phyloP scores from a whole-genome alignment of 37 sponge, comb jelly and placozoan species.

The Cladorhizidae sp. region DNA sequence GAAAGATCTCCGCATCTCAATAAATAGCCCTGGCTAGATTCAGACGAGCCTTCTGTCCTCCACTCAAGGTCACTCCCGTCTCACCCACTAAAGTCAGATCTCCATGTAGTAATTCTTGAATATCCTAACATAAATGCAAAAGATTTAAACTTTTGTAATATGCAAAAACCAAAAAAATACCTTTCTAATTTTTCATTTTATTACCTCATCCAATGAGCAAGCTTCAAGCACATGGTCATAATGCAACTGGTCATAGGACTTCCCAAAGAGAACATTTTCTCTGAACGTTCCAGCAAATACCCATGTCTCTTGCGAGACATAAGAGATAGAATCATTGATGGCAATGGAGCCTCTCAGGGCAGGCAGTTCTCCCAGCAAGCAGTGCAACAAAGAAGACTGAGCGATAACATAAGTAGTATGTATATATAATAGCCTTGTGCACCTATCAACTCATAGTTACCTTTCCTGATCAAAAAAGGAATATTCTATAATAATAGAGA shows the following conservation, averaged over 20 bases:
- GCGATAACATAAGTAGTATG: not conserved
- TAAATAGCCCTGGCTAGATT: constrained; percentile 87
- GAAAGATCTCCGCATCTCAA: constrained; percentile 71
- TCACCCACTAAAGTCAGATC: constrained; percentile 87
- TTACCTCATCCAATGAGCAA: constrained; percentile 69
- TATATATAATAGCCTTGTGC: too few relatives aligned
- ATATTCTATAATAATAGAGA: constrained; percentile 5
- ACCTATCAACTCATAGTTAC: constrained; percentile 45
- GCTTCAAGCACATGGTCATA: constrained; percentile 60
- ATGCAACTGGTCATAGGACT: constrained; percentile 14
- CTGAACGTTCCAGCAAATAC: constrained; percentile 74
- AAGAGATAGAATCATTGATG: constrained; percentile 57
- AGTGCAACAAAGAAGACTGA: constrained; percentile 71
- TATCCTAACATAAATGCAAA: constrained; percentile 43
- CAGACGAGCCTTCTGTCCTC: constrained; percentile 92
- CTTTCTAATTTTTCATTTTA: not conserved
- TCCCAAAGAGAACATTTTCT: constrained; percentile 82
- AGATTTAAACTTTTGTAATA: not conserved
- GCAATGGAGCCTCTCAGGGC: constrained; percentile 34
- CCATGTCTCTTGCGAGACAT: constrained; percentile 77
- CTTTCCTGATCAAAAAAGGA: constrained; percentile 60
- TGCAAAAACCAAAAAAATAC: too few relatives aligned
- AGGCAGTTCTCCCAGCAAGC: constrained; percentile 62
- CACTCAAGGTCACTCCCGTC: constrained; percentile 92
- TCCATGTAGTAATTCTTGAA: constrained; percentile 64